Conservation (phyloP, 2,797 vertebrate species). For the Steatocranus sp. region DNA sequence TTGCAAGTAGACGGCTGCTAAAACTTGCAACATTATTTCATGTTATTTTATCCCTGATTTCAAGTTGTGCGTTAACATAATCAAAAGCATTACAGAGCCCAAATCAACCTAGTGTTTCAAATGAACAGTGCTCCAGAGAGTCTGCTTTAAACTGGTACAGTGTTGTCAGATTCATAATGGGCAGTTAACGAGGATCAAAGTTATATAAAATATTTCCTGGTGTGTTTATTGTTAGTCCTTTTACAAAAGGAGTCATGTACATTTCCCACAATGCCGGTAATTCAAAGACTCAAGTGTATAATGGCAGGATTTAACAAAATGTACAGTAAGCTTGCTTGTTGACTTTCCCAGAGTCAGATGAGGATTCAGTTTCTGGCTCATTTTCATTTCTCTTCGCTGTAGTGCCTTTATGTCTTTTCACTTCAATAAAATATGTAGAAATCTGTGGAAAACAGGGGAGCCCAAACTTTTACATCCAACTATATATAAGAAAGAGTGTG, state of each 20-base stretch:
- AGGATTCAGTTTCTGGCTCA: background rate
- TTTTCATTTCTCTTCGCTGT: background rate
- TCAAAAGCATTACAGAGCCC: background rate
- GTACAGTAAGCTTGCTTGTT: background rate
- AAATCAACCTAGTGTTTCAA: background rate
- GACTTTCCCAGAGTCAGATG: background rate
- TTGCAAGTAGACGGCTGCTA: background rate
- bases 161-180: background rate
- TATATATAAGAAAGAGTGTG: background rate
- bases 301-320: background rate
- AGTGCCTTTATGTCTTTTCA: background rate
- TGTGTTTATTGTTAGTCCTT: background rate
- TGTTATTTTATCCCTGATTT: background rate
- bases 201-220: background rate
- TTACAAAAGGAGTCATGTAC: background rate
- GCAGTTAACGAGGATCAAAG: background rate
- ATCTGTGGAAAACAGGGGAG: background rate
- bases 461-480: background rate
- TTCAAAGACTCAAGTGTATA: background rate
- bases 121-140: background rate
- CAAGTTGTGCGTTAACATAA: background rate
- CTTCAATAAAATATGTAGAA: background rate
- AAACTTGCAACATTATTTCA: background rate
- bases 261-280: background rate
- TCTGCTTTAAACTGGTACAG: background rate